Evolutionary conservation across 2,113 vertebrate species (phyloP).

Genomic region (Mastomys coucha): DNA sequence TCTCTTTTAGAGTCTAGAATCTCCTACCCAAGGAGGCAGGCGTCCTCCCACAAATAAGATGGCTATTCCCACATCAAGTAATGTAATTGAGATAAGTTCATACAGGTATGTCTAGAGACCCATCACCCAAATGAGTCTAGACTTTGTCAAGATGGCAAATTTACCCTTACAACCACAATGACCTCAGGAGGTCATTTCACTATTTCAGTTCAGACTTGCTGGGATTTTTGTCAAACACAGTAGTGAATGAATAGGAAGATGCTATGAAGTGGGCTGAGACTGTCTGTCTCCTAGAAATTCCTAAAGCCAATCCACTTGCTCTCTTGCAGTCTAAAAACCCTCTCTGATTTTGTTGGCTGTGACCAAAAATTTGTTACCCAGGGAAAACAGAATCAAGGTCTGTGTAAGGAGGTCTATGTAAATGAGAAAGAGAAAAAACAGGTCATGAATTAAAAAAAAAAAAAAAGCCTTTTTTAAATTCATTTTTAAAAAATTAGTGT

Average conservation of each 20-base stretch:
- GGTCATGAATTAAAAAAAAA: background rate
- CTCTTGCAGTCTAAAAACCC: background rate
- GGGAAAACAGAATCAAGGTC: background rate
- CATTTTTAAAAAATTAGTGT: background rate
- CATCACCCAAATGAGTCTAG: background rate
- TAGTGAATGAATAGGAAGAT: background rate
- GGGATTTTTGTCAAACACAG: background rate
- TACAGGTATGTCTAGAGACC: background rate
- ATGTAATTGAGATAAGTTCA: background rate
- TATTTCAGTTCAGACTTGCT: background rate
- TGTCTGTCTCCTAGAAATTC: background rate
- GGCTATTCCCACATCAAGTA: background rate
- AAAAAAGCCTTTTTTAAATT: background rate
- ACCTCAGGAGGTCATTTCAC: background rate
- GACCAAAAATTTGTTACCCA: background rate
- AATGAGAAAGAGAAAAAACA: background rate
- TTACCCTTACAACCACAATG: background rate
- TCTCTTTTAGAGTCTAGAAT: background rate
- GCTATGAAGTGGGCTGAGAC: background rate
- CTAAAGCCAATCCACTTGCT: background rate
- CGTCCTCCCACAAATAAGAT: background rate
- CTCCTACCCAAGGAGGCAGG: background rate
- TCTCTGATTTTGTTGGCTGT: too few relatives aligned
- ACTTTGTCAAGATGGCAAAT: background rate
- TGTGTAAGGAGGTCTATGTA: background rate